Evolutionary conservation across 2,888 invertebrate species (phyloP).

Genomic region (Leptopilina syphax): DNA sequence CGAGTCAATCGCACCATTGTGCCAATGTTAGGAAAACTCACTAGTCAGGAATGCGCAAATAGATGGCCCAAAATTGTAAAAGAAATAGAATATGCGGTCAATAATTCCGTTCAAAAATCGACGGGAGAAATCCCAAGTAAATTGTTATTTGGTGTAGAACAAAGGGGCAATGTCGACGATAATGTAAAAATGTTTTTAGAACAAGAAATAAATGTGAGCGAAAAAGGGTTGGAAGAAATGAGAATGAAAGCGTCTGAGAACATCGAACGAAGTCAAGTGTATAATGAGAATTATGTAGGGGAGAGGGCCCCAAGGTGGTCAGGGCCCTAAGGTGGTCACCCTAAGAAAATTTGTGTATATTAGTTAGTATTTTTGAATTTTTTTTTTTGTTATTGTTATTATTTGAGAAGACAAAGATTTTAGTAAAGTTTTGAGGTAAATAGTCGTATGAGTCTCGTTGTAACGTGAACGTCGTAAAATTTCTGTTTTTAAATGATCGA

Average conservation of each 20-base stretch:
- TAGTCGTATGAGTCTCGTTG: too few relatives aligned
- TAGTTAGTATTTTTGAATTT: too few relatives aligned
- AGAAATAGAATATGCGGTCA: conserved; percentile 49
- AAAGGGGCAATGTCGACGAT: conserved; percentile 51
- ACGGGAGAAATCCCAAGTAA: conserved; percentile 61
- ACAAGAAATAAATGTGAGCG: conserved; percentile 37
- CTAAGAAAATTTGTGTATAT: too few relatives aligned
- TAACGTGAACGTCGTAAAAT: too few relatives aligned
- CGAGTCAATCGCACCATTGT: conserved; percentile 45
- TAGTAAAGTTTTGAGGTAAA: too few relatives aligned
- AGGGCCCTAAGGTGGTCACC: too few relatives aligned
- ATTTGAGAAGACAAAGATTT: too few relatives aligned
- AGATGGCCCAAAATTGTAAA: conserved; percentile 49
- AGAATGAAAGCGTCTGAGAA: conserved; percentile 16
- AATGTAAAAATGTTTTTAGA: neutral
- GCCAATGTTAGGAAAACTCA: conserved; percentile 45
- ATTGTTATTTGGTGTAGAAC: conserved; percentile 59
- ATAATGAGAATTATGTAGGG: conserved; percentile 1
- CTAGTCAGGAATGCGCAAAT: conserved; percentile 26
- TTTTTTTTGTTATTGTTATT: too few relatives aligned
- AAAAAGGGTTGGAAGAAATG: conserved; percentile 44
- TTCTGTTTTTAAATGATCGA: too few relatives aligned
- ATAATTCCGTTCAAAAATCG: conserved; percentile 52
- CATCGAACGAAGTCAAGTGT: neutral
- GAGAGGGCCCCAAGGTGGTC: too few relatives aligned